Conservation (phyloP, 2,797 vertebrate species). For the Sebastes diaconus region DNA sequence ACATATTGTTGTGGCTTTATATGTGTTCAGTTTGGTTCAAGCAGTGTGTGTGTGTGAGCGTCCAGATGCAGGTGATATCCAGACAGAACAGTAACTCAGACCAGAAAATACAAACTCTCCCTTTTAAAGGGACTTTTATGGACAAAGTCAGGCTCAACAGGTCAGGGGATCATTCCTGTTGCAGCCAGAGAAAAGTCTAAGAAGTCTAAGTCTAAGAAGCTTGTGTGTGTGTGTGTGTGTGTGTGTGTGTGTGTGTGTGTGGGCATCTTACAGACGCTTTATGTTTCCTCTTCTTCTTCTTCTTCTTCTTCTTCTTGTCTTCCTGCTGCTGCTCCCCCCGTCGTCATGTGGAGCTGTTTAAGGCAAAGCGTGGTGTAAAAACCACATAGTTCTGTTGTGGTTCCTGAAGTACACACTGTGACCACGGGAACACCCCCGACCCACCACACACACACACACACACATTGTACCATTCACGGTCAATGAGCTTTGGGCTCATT, state of each 20-base stretch:
- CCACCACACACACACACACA: constrained; percentile 27
- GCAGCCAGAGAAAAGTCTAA: neutral
- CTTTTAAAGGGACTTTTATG: neutral
- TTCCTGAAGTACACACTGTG: constrained; percentile 89
- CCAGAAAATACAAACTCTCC: neutral
- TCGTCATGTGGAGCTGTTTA: constrained; percentile 92
- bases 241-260: neutral
- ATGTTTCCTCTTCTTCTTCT: constrained; percentile 76
- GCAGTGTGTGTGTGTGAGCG: neutral
- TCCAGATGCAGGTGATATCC: neutral
- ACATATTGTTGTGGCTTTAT: neutral
- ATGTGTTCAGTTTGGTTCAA: neutral
- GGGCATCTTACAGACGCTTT: neutral
- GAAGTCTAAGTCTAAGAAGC: too few relatives aligned
- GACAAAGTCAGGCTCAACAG: neutral
- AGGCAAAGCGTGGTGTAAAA: constrained; percentile 86
- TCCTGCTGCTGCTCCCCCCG: constrained; percentile 66
- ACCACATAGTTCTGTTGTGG: constrained; percentile 94
- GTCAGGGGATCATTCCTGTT: neutral
- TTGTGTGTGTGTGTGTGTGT: neutral
- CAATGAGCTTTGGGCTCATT: constrained; percentile 18
- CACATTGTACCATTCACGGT: constrained; percentile 44
- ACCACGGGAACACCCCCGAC: constrained; percentile 76
- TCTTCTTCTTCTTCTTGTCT: constrained; percentile 77
- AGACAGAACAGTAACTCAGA: neutral